phyloP scores from a whole-genome alignment of 2,113 vertebrate species.

The Lepidothrix coronata region DNA sequence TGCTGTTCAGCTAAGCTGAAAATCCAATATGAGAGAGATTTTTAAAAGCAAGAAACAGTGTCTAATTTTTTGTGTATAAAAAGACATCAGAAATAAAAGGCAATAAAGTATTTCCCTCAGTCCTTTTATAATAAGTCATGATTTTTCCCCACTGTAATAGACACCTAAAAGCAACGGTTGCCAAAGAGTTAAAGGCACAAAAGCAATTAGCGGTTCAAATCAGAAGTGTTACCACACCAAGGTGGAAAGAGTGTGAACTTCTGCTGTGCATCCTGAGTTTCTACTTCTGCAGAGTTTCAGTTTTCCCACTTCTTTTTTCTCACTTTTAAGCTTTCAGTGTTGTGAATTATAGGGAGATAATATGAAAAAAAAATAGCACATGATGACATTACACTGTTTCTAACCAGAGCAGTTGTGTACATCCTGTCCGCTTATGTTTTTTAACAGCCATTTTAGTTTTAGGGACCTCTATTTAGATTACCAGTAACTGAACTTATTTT shows the following conservation, averaged over 20 bases:
- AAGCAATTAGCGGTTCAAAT: slow-evolving; percentile 52
- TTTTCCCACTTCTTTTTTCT: slow-evolving; percentile 36
- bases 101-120: neutral
- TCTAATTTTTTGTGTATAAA: neutral
- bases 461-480: neutral
- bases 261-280: slow-evolving; percentile 8
- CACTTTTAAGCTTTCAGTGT: slow-evolving; percentile 35
- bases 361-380: neutral
- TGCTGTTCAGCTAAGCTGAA: neutral
- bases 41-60: neutral
- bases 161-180: neutral
- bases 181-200: slow-evolving; percentile 2
- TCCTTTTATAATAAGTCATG: neutral
- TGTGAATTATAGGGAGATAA: neutral
- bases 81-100: neutral
- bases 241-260: slow-evolving; percentile 19
- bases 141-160: neutral
- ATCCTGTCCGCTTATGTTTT: neutral
- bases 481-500: neutral
- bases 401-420: neutral
- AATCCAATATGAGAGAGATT: neutral
- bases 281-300: slow-evolving; percentile 42
- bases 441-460: neutral
- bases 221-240: slow-evolving; percentile 18
- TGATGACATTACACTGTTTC: neutral